Conservation (phyloP, 2,888 invertebrate genomes). For the Coleophora deauratella region DNA sequence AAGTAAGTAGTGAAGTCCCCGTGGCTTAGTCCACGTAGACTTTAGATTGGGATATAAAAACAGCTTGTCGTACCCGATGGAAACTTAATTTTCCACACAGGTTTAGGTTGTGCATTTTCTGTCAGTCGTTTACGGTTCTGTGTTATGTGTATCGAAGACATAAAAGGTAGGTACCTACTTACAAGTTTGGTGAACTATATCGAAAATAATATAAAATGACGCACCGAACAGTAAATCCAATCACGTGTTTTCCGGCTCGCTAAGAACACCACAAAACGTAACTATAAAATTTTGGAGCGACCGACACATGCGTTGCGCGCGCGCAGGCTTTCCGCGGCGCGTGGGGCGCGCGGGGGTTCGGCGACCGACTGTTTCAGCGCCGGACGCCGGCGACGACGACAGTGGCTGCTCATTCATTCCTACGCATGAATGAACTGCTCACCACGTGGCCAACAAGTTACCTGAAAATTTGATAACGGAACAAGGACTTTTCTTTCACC, state of each 20-base stretch:
- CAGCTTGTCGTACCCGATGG: no score
- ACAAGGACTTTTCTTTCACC: constrained; percentile 5
- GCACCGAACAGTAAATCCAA: constrained; percentile 31
- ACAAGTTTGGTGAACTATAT: no score
- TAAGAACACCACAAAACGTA: no score
- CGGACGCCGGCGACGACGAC: constrained; percentile 18
- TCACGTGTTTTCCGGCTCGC: constrained; percentile 5
- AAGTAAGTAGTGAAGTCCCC: no score
- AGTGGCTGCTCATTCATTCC: constrained; percentile 47
- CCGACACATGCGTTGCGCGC: constrained; percentile 13
- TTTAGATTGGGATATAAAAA: no score
- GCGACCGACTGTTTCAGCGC: constrained; percentile 41
- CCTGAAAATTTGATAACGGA: constrained; percentile 35
- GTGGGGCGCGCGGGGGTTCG: constrained; percentile 54
- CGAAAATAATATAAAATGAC: constrained; percentile 29
- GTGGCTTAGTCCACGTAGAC: no score
- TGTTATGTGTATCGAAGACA: no score
- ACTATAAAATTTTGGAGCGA: no score
- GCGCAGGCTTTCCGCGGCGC: constrained; percentile 41
- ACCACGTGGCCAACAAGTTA: constrained; percentile 52
- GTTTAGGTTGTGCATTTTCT: no score
- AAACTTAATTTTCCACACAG: no score
- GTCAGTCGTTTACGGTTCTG: no score
- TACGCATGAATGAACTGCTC: constrained; percentile 57
- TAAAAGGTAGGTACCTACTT: no score